These are phyloP conservation scores for Diachrysia chrysitis DNA, from an alignment of 2,888 invertebrate genomes.

Conservation along the genomic window DNA sequence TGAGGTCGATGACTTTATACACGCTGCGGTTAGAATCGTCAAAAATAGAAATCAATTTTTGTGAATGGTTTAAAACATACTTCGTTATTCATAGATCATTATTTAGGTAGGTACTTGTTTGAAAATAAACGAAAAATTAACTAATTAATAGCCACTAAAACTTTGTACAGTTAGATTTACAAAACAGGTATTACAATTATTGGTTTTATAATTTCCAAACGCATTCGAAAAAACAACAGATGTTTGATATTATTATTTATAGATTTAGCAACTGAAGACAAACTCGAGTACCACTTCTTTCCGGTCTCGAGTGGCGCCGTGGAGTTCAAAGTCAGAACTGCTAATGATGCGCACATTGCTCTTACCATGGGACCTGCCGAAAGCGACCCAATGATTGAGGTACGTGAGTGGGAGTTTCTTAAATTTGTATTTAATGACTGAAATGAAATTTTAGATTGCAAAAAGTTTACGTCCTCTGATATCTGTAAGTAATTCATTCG, in stretches of 20 bases:
- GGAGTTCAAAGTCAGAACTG: constrained; percentile 93
- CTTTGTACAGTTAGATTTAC: too few relatives aligned
- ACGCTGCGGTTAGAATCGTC: constrained; percentile 26
- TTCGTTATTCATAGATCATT: background rate
- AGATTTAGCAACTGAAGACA: constrained; percentile 94
- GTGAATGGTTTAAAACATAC: constrained; percentile 5
- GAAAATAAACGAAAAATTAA: background rate
- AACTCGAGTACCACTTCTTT: constrained; percentile 94
- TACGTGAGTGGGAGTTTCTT: constrained; percentile 64
- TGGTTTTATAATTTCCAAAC: background rate
- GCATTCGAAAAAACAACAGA: too few relatives aligned
- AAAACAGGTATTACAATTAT: background rate
- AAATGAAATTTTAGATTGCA: background rate
- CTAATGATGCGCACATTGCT: constrained; percentile 96
- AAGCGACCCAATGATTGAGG: constrained; percentile 94
- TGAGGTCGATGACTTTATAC: constrained; percentile 26
- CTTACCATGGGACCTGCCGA: constrained; percentile 92
- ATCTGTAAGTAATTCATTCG: background rate
- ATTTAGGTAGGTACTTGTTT: background rate
- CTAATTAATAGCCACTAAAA: too few relatives aligned
- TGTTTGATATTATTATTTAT: constrained; percentile 73
- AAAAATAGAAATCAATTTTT: constrained; percentile 7
- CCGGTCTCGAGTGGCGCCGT: constrained; percentile 92
- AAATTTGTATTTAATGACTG: background rate
- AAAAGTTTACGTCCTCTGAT: background rate